Percentiles rank a stretch among this genome's conserved stretches.
Evolutionary conservation across 2,113 vertebrate species (phyloP).

Genomic region (Alligator sinensis): DNA sequence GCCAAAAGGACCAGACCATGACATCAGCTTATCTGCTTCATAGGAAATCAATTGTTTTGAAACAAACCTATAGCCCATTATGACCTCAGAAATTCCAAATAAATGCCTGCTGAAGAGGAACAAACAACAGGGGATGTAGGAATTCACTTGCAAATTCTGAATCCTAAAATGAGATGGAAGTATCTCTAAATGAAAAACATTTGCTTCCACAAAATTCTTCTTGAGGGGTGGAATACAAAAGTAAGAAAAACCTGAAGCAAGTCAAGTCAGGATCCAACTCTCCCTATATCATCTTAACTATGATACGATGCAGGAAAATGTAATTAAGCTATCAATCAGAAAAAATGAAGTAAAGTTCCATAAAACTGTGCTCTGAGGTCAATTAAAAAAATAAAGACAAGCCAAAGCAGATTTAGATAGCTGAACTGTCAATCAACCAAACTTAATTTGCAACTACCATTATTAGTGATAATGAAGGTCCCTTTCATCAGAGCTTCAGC

Average conservation of each 20-base stretch:
- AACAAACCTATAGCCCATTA: slow-evolving; percentile 63
- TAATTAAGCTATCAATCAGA: not conserved
- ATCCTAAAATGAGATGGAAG: not conserved
- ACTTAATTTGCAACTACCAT: slow-evolving; percentile 30
- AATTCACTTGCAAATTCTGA: slow-evolving; percentile 20
- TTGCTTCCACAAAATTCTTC: not conserved
- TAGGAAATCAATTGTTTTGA: slow-evolving; percentile 61
- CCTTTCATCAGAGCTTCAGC: not conserved
- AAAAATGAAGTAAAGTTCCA: not conserved
- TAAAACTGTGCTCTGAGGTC: not conserved
- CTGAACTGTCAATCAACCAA: not conserved
- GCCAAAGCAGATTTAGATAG: not conserved
- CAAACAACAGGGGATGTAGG: not conserved
- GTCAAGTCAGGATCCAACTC: not conserved
- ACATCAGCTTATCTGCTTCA: slow-evolving; percentile 75
- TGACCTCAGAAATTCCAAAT: slow-evolving; percentile 62
- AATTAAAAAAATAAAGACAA: slow-evolving; percentile 17
- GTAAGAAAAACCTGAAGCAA: not conserved
- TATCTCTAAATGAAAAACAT: not conserved
- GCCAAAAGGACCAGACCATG: slow-evolving; percentile 70
- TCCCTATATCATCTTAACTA: not conserved
- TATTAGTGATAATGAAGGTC: slow-evolving; percentile 16
- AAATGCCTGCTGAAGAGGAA: slow-evolving; percentile 42
- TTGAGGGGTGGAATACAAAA: not conserved
- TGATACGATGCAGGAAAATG: not conserved